A percentile compares a stretch with the other conserved stretches of the same genome.
Evolutionary conservation across 2,113 vertebrate genomes (phyloP).

Genomic region (Columba livia): DNA sequence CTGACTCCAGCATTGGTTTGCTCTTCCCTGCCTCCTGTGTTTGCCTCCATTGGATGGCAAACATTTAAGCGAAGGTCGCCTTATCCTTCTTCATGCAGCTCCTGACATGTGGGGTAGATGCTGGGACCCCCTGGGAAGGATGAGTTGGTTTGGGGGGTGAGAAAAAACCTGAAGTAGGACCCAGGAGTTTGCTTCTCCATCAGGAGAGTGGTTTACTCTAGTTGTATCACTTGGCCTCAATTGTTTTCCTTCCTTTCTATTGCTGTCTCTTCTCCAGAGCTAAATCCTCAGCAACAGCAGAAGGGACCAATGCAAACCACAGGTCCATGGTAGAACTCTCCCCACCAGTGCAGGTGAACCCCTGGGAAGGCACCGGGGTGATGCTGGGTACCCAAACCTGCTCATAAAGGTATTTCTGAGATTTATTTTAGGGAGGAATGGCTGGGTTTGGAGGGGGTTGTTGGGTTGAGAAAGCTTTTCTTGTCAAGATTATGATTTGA

Average conservation of each 20-base stretch:
- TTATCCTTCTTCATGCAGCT: rapidly evolving
- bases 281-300: neutral
- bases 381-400: neutral
- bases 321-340: rapidly evolving
- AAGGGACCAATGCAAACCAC: neutral
- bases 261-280: neutral
- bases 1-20: neutral
- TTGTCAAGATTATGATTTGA: neutral
- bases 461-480: neutral
- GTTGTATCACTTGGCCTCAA: neutral
- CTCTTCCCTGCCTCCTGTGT: neutral
- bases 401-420: neutral
- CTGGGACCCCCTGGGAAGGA: neutral
- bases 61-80: neutral
- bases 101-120: neutral
- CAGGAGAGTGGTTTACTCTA: neutral
- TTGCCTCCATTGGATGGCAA: neutral
- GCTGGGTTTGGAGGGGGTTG: neutral
- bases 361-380: neutral
- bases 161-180: neutral
- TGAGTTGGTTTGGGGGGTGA: neutral
- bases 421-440: rapidly evolving
- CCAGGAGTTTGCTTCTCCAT: neutral
- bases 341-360: neutral
- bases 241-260: neutral